A percentile compares a stretch with the other conserved stretches of the same genome.
phyloP scores from a whole-genome alignment of 2,888 invertebrate genomes.

The Ophion costatus region DNA sequence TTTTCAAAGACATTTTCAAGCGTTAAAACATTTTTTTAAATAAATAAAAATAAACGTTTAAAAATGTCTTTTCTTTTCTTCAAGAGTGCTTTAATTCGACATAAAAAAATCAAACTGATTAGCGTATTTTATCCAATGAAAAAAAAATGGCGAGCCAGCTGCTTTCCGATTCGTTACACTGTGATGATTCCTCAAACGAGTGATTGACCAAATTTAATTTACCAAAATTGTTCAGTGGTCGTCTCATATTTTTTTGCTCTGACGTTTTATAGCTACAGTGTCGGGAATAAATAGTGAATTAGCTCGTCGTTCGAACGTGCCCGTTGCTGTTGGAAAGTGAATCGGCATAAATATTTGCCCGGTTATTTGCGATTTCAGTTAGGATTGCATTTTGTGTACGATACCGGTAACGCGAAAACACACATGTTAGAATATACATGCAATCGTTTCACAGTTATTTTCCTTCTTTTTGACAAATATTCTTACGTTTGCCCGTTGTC shows the following conservation, averaged over 20 bases:
- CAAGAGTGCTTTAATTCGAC: too few species aligned
- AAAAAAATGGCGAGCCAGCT: too few species aligned
- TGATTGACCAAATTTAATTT: background rate
- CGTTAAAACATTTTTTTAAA: too few species aligned
- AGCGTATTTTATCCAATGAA: too few species aligned
- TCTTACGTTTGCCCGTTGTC: constrained; percentile 55
- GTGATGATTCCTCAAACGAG: too few species aligned
- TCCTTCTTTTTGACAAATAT: background rate
- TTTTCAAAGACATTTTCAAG: too few species aligned
- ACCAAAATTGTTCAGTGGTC: background rate
- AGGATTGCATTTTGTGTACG: constrained; percentile 6
- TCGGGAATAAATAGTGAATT: background rate
- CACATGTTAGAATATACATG: constrained; percentile 34
- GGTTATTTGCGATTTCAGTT: constrained; percentile 14
- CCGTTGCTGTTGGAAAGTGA: background rate
- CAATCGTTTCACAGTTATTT: constrained; percentile 19
- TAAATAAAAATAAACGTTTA: too few species aligned
- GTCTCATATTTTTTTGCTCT: background rate
- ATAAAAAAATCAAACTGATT: too few species aligned
- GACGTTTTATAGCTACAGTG: background rate
- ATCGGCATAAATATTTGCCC: background rate
- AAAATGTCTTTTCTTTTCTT: too few species aligned
- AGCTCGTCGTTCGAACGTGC: background rate
- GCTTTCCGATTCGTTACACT: too few species aligned
- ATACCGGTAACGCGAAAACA: constrained; percentile 1